Evolutionary conservation across 2,113 vertebrate genomes (phyloP), one percentile per base, ranked within the genome.

Genomic region (Cromileptes altivelis): DNA sequence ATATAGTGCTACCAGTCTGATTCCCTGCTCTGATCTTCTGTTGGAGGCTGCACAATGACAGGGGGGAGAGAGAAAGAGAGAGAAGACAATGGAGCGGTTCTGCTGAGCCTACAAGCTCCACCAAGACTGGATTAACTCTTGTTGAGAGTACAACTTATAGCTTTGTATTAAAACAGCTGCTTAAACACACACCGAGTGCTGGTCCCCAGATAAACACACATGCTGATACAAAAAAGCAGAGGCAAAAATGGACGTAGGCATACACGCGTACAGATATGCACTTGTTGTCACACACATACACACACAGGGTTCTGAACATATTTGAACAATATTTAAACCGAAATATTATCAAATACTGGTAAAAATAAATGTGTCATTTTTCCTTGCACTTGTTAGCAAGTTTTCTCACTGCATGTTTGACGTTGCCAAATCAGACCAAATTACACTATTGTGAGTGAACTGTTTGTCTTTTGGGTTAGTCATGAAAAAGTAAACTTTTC

Each of bases 161-260:
- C 87, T 83, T 84, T 88, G 81, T 82, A 81, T 84, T 82, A 88
- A 87, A 88, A 70, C 88, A 93, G 88, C 84, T 87, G 85, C 87
- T 86, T 81, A 86, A 79, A 88, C 77, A 89, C 88, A 85, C 87
- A 80, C 4, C 23, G 6, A 45, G 52, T 74, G n/a, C 57, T 30
- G 60, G 42, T 70, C 30, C 42, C 7, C 52, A 69, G 27, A 63
- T 14, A 15, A 21, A 77, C 56, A 82, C 75, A 63, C 33, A 62
- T 12, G 15, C 61, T 57, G 13, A 40, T 53, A 19, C 12, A 71
- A 25, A 63, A 60, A 40, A 71, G 40, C 45, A 52, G 58, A 23
- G 25, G 37, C 47, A 78, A 33, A 72, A 42, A 42, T 67, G 6
- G 52, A 80, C 27, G 40, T 6, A 45, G 14, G 33, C 25, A 40